These are phyloP conservation scores for Fragum whitleyi DNA, from an alignment of 2,888 invertebrate genomes.

Conservation along the genomic window DNA sequence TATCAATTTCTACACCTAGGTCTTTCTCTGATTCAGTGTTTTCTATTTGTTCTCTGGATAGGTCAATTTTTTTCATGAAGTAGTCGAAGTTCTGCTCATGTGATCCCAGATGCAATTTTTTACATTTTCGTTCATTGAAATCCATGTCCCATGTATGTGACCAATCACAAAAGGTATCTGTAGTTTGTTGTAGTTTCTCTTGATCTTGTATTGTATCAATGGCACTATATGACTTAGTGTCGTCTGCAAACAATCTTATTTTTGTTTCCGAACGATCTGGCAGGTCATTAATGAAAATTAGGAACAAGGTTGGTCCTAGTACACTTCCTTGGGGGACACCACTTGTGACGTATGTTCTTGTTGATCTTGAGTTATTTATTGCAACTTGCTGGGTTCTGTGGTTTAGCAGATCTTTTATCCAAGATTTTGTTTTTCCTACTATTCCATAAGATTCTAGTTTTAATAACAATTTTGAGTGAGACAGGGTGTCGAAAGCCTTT, in stretches of 20 bases:
- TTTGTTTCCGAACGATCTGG: too few species aligned
- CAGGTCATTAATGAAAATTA: too few species aligned
- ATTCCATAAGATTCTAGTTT: conserved; percentile 2
- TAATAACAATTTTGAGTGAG: not conserved
- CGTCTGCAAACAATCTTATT: not conserved
- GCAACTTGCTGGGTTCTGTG: not conserved
- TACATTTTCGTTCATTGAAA: not conserved
- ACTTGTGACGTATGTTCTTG: too few species aligned
- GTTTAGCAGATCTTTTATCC: not conserved
- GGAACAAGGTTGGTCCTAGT: too few species aligned
- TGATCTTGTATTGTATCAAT: not conserved
- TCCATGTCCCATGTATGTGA: not conserved
- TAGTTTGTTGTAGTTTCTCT: too few species aligned
- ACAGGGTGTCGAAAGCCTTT: not conserved
- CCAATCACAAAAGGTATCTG: too few species aligned
- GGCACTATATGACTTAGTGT: not conserved
- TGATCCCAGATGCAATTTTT: not conserved
- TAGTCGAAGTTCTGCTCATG: too few species aligned
- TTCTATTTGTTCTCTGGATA: too few species aligned
- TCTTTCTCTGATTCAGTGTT: too few species aligned
- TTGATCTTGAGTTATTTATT: not conserved
- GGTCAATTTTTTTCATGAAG: not conserved
- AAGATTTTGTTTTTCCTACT: not conserved
- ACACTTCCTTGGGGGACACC: too few species aligned
- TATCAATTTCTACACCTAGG: too few species aligned